Evolutionary conservation across 2,113 vertebrate species (phyloP), one percentile per base, ranked within the genome.

Genomic region (Odontesthes bonariensis): DNA sequence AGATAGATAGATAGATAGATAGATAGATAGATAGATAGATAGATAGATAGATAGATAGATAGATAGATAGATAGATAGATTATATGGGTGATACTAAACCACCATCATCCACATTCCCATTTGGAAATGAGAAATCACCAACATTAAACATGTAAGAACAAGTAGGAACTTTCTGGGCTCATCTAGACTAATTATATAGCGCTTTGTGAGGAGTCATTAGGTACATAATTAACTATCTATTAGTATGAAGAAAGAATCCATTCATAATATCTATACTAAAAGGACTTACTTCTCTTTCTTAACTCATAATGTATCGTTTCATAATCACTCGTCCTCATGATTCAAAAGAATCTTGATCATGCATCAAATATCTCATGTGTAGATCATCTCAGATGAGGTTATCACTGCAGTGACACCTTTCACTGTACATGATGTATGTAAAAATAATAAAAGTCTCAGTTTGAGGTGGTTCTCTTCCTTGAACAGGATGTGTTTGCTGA

Each of bases 111-210:
- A 65, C 77, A 65, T 82, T 84, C 86, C 64, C 77, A 89, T 93
- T 93, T 92, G 75, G 71, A 87, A 88, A 86, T 92, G 90, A 93
- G 87, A 80, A 90, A 93, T 91, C 82, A 75, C 81, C 85, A 47
- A 79, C 89, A 93, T 93, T 93, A 93, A 92, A 93, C 89, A 92
- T 93, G 92, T 93, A 89, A 92, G 88, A 89, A 91, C 88, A 90
- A 90, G 91, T 82, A 90, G 79, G 88, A 91, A 93, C 90, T 93
- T 92, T 93, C 87, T 90, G 62, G 72, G 88, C 90, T 90, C 90
- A 91, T 92, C 86, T 83, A 88, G 87, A 89, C 90, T 92, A 91
- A 93, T 93, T 90, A 92, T 81, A 89, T 85, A 89, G 86, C 54
- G 79, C 90, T 92, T 92, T 91, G 91, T 88, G 91, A 89, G 75